A percentile compares a stretch with the other conserved stretches of the same genome.
These are phyloP conservation scores for Phlogophora meticulosa DNA, from an alignment of 2,888 invertebrate species.

Conservation along the genomic window DNA sequence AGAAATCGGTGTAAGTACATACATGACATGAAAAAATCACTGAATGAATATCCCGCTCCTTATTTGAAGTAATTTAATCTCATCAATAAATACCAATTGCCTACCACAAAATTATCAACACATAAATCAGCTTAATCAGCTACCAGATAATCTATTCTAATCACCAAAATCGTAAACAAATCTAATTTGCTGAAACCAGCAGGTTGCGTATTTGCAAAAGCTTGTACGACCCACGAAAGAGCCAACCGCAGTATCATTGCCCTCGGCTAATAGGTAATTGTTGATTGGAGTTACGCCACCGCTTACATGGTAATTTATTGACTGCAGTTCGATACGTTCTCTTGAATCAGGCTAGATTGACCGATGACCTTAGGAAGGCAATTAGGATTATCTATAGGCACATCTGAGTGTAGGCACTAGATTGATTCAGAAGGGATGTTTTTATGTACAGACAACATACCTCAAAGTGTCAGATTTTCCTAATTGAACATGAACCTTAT, in stretches of 20 bases:
- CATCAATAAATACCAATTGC: no score
- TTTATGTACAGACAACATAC: not conserved
- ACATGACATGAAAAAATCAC: no score
- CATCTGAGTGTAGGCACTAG: not conserved
- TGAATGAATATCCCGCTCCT: no score
- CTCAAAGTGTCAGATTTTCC: no score
- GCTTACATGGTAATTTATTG: conserved; percentile 45
- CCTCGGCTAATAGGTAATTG: conserved; percentile 67
- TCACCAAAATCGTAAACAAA: conserved; percentile 18
- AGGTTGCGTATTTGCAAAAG: conserved; percentile 66
- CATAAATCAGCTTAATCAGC: conserved; percentile 48
- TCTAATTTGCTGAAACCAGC: conserved; percentile 29
- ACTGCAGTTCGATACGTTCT: conserved; percentile 23
- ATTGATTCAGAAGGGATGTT: not conserved
- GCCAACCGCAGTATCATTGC: conserved; percentile 66
- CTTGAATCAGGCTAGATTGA: conserved; percentile 22
- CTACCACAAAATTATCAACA: not conserved
- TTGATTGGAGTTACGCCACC: conserved; percentile 56
- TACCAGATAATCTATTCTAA: conserved; percentile 19
- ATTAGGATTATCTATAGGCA: not conserved
- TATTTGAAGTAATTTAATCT: no score
- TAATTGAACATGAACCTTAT: no score
- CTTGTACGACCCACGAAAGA: conserved; percentile 64
- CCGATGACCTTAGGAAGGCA: conserved; percentile 20
- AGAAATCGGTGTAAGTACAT: no score